These are phyloP conservation scores for Diaprepes abbreviatus DNA, from an alignment of 2,888 invertebrate genomes.

Conservation along the genomic window DNA sequence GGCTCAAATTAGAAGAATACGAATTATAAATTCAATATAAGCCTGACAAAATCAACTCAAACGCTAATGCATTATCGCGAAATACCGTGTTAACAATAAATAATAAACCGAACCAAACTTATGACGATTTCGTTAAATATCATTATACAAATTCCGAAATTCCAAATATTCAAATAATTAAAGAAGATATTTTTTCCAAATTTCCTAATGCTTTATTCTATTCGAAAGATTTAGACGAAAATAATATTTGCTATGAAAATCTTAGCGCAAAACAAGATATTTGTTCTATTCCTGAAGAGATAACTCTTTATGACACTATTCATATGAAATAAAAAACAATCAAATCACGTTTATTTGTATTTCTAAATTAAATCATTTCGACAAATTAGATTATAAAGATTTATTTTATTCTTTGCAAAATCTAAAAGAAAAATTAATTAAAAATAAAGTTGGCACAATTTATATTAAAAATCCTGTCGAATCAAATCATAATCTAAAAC, in stretches of 20 bases:
- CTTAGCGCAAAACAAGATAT: background rate
- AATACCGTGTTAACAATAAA: conserved; percentile 18
- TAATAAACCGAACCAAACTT: conserved; percentile 2
- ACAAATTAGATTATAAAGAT: conserved; percentile 8
- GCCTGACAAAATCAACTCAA: conserved; percentile 52
- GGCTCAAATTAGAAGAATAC: conserved; percentile 58
- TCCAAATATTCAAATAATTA: no score
- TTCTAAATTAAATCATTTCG: conserved; percentile 19
- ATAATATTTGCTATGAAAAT: conserved; percentile 13
- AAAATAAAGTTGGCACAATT: conserved; percentile 7
- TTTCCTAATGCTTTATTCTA: conserved; percentile 18
- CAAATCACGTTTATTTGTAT: conserved; percentile 11
- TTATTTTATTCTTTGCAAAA: conserved; percentile 22
- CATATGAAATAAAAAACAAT: background rate
- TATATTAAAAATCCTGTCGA: conserved; percentile 13
- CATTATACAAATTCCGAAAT: conserved; percentile 12
- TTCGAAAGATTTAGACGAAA: conserved; percentile 31
- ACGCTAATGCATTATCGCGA: conserved; percentile 53
- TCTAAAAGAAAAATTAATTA: background rate
- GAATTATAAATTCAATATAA: conserved; percentile 58
- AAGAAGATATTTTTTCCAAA: conserved; percentile 20
- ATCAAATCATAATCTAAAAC: conserved; percentile 4
- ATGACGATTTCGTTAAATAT: conserved; percentile 21
- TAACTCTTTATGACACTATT: no score
- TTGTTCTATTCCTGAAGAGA: no score